A percentile compares a stretch with the other conserved stretches of the same genome.
Evolutionary conservation across 92 coral and sea anemone genomes (phyloP).

Genomic region (Paramuricea clavata): DNA sequence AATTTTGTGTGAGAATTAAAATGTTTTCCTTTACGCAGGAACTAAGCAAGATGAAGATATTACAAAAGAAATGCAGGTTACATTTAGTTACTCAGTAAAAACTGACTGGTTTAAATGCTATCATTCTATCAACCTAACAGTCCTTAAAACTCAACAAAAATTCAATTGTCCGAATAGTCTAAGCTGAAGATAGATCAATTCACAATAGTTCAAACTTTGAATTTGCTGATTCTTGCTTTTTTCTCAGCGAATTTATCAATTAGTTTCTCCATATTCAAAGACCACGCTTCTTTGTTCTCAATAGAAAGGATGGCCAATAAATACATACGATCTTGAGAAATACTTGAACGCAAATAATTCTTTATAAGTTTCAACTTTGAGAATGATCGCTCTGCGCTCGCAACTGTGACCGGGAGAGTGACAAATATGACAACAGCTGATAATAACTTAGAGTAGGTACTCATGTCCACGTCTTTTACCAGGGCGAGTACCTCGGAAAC

Average conservation of each 20-base stretch:
- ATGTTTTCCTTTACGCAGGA: no score
- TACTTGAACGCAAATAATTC: no score
- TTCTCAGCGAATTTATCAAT: not conserved
- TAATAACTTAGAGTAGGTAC: slow-evolving; percentile 4
- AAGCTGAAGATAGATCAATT: not conserved
- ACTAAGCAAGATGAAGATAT: no score
- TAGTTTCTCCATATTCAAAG: not conserved
- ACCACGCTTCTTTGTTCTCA: not conserved
- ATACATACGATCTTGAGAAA: not conserved
- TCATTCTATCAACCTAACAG: not conserved
- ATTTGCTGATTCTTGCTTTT: not conserved
- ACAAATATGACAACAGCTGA: not conserved
- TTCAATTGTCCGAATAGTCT: no score
- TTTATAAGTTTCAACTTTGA: no score
- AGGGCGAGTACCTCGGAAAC: not conserved
- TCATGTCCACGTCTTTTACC: not conserved
- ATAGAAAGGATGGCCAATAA: not conserved
- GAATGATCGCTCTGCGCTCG: no score
- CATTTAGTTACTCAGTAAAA: no score
- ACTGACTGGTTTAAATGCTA: no score
- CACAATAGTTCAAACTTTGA: not conserved
- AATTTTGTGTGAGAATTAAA: no score
- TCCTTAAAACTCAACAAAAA: not conserved
- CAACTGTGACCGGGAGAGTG: not conserved
- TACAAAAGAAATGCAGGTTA: no score